Conservation (phyloP, 2,113 vertebrate species). For the Morone saxatilis region DNA sequence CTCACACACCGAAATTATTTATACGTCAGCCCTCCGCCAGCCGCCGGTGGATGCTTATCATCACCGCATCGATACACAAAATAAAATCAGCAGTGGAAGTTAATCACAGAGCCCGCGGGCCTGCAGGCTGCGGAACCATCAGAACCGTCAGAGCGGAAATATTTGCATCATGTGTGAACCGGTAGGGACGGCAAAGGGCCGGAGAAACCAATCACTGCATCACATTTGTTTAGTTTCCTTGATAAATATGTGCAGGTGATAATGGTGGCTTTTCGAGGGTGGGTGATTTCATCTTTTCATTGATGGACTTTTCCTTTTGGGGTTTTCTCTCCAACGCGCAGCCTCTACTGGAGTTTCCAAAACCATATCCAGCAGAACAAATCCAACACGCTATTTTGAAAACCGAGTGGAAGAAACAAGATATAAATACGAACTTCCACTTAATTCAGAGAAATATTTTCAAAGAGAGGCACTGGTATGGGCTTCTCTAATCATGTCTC, state of each 20-base stretch:
- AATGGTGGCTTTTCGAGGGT: neutral
- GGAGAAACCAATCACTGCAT: no score
- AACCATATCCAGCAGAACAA: constrained; percentile 20
- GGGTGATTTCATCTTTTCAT: neutral
- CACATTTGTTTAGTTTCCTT: no score
- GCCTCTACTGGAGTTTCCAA: neutral
- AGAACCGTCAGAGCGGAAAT: constrained; percentile 31
- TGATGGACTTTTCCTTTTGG: neutral
- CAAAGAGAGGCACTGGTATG: constrained; percentile 79
- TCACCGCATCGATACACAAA: constrained; percentile 43
- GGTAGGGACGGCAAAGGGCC: neutral
- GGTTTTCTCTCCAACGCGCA: no score
- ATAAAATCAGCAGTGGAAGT: constrained; percentile 42
- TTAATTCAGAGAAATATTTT: constrained; percentile 82
- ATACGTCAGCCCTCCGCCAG: constrained; percentile 21
- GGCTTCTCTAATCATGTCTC: constrained; percentile 82
- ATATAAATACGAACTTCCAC: constrained; percentile 76
- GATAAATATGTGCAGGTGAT: neutral
- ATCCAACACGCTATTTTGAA: constrained; percentile 36
- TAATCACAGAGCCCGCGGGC: constrained; percentile 51
- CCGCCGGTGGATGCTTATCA: constrained; percentile 33
- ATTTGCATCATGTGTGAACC: neutral
- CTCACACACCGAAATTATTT: constrained; percentile 34
- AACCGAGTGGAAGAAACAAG: constrained; percentile 54
- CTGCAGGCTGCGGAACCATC: constrained; percentile 45